phyloP scores from a whole-genome alignment of 1,140 invertebrate species.

The Euura saliciscinereae region DNA sequence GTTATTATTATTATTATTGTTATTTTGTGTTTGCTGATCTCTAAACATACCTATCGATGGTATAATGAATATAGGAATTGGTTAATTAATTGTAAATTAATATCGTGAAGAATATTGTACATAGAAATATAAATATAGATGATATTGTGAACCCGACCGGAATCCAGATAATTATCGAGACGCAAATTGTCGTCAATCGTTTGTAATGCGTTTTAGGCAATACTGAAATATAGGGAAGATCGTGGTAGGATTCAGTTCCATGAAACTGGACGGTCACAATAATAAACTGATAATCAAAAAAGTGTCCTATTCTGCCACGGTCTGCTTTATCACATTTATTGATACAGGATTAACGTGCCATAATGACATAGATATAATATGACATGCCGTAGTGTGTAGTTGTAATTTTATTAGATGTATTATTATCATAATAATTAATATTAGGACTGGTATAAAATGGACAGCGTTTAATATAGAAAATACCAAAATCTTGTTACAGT shows the following conservation, averaged over 20 bases:
- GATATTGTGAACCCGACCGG: background rate
- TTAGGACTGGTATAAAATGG: background rate
- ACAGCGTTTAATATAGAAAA: background rate
- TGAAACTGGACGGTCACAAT: too few relatives aligned
- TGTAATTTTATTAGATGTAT: background rate
- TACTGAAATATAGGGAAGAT: too few relatives aligned
- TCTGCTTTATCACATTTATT: background rate
- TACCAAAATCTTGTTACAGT: background rate
- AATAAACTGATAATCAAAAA: background rate
- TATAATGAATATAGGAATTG: background rate
- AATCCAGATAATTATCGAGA: background rate
- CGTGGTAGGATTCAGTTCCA: too few relatives aligned
- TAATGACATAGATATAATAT: background rate
- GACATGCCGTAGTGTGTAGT: background rate
- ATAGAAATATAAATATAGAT: too few relatives aligned
- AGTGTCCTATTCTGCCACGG: background rate
- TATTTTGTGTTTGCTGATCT: background rate
- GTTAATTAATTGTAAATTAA: background rate
- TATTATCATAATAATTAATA: background rate
- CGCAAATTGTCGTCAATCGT: background rate
- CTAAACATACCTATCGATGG: background rate
- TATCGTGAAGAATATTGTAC: too few relatives aligned
- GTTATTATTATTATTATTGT: too few relatives aligned
- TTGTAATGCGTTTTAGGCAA: too few relatives aligned
- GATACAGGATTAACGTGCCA: conserved; percentile 12